Evolutionary conservation across 2,888 invertebrate genomes (phyloP).

Genomic region (Drosophila niveifrons): DNA sequence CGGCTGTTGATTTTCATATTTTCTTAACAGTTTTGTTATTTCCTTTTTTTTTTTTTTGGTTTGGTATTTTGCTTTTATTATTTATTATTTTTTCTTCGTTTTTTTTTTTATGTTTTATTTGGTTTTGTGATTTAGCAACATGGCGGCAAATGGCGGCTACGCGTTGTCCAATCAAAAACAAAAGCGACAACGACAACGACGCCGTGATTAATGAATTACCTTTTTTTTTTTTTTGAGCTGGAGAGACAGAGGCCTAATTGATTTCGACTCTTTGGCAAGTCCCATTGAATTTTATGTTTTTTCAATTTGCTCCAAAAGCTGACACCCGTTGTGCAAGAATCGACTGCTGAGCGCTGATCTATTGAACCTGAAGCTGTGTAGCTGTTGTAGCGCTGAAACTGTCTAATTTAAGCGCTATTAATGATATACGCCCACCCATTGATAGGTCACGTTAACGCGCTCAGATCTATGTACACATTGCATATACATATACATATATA

Average conservation of each 20-base stretch:
- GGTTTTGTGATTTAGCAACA: slow-evolving; percentile 78
- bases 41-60: background rate
- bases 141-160: slow-evolving; percentile 70
- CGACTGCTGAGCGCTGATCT: slow-evolving; percentile 26
- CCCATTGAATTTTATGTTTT: slow-evolving; percentile 17
- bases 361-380: slow-evolving; percentile 38
- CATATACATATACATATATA: background rate
- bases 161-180: slow-evolving; percentile 65
- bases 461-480: background rate
- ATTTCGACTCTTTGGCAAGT: slow-evolving; percentile 36
- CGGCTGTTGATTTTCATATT: slow-evolving; percentile 73
- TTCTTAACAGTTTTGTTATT: slow-evolving; percentile 43
- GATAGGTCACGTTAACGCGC: slow-evolving; percentile 27
- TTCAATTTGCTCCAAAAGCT: slow-evolving; percentile 45
- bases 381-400: background rate
- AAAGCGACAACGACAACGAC: slow-evolving; percentile 49
- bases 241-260: slow-evolving; percentile 64
- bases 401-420: slow-evolving; percentile 72
- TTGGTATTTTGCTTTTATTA: slow-evolving; percentile 7
- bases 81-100: slow-evolving; percentile 7
- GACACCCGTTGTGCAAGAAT: slow-evolving; percentile 47
- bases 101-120: slow-evolving; percentile 70
- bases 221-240: background rate
- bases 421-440: slow-evolving; percentile 68
- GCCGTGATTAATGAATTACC: slow-evolving; percentile 70